Evolutionary conservation across 2,797 vertebrate species (phyloP).

Genomic region (Neostethus bicornis): DNA sequence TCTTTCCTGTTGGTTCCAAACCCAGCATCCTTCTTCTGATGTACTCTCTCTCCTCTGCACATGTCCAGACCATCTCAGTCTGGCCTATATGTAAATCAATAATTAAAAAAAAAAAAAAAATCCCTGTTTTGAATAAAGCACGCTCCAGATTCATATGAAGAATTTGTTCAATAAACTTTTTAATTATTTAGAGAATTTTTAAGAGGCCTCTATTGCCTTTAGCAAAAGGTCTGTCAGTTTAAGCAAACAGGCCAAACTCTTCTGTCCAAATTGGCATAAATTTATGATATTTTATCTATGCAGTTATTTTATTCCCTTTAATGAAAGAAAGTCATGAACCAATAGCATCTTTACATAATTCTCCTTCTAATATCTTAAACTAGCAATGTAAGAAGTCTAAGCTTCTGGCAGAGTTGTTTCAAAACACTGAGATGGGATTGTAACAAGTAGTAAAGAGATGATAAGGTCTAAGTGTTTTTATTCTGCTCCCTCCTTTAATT

Average conservation of each 20-base stretch:
- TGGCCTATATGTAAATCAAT: neutral
- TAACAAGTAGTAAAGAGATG: slow-evolving; percentile 54
- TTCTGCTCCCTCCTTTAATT: slow-evolving; percentile 79
- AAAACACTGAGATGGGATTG: slow-evolving; percentile 47
- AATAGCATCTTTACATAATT: neutral
- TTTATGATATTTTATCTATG: neutral
- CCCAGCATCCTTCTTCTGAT: too few species aligned
- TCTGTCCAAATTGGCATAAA: neutral
- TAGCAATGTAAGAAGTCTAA: neutral
- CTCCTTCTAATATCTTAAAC: slow-evolving; percentile 17
- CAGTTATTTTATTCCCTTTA: neutral
- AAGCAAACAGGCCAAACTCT: slow-evolving; percentile 13
- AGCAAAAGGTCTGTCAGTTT: neutral
- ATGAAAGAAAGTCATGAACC: neutral
- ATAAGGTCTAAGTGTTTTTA: slow-evolving; percentile 74
- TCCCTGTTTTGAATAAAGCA: too few species aligned
- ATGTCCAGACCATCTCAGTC: too few species aligned
- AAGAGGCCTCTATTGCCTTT: neutral
- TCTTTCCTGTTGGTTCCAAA: too few species aligned
- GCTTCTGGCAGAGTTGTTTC: slow-evolving; percentile 2
- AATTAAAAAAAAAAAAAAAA: too few species aligned
- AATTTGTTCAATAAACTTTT: too few species aligned
- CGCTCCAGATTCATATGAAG: too few species aligned
- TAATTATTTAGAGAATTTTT: neutral
- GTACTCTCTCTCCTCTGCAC: too few species aligned